Evolutionary conservation across 2,797 vertebrate species (phyloP), one percentile per base, ranked within the genome.

Genomic region (Fringilla coelebs): DNA sequence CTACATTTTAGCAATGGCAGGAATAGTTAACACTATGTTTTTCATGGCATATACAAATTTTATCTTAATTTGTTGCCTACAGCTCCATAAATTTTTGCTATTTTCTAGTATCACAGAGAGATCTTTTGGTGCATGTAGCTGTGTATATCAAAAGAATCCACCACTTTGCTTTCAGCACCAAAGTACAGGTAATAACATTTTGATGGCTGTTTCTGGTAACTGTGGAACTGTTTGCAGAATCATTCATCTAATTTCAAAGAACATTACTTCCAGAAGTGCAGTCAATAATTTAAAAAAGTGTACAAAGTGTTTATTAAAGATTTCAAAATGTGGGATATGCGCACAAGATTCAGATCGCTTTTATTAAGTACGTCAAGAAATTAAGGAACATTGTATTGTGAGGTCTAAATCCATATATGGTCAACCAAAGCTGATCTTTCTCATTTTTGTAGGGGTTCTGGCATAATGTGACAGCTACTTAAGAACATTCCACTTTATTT

Each of bases 201-300:
- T 79, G 51, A 85, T 74, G 63, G 12, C 21, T 67, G 8, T 65
- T 95, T 85, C 34, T 82, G 63, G 52, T 95, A 82, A 90, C 38
- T 90, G 9, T 74, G 25, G 71, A 92, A 93, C 48, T 91, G 34
- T 90, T 95, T 94, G 63, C 90, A 85, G 67, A 95, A 71, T 79
- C 66, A 70, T 91, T 93, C 4, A n/a, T 87, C 24, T 89, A 46
- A 87, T 85, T 91, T 90, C 77, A 93, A 89, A 91, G 49, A 78
- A 83, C 26, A 20, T 80, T 79, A 48, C 54, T 91, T 68, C 38
- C 17, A 65, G 48, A 89, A 93, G 36, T 55, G 8, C 65, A 21
- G 16, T 65, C n/a, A 57, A 10, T 85, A 17, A 84, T 88, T 89
- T 76, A 0, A 91, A 75, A 75, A 78, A 48, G 22, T 12, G 26